Percentiles rank a stretch among this genome's conserved stretches.
Conservation (phyloP, 2,113 vertebrate species). For the Hypomesus transpacificus region DNA sequence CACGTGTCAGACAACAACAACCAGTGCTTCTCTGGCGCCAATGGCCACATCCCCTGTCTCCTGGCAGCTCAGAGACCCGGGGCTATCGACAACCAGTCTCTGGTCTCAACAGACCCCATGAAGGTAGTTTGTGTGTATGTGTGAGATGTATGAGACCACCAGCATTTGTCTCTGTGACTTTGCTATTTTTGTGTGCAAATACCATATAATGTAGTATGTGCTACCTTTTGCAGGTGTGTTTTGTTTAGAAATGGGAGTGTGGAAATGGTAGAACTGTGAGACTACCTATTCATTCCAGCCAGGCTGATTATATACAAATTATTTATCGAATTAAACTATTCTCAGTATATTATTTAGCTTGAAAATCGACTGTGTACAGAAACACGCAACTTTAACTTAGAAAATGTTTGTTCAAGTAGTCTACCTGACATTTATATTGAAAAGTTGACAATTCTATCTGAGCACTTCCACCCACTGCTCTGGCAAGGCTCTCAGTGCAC, state of each 20-base stretch:
- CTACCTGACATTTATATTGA: conserved; percentile 2
- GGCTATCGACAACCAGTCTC: conserved; percentile 94
- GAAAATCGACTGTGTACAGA: no score
- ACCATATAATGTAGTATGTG: no score
- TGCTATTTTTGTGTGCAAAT: neutral
- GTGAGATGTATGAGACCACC: neutral
- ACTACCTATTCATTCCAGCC: no score
- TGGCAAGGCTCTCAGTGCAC: conserved; percentile 17
- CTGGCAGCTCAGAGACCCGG: conserved; percentile 88
- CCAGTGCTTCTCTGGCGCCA: conserved; percentile 86
- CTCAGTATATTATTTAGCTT: no score
- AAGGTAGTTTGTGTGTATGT: conserved; percentile 73
- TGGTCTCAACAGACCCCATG: conserved; percentile 88
- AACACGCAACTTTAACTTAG: no score
- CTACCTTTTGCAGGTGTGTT: neutral
- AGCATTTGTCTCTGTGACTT: neutral
- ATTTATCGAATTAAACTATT: no score
- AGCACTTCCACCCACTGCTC: conserved; percentile 3
- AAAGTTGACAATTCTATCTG: conserved; percentile 1
- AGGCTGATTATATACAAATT: no score
- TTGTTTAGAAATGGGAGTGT: neutral
- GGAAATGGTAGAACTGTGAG: no score
- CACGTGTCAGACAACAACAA: conserved; percentile 91
- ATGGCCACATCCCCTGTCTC: conserved; percentile 80
- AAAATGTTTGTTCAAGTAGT: no score